phyloP scores from a whole-genome alignment of 2,888 invertebrate genomes.

The Kryphioiulus occultus region DNA sequence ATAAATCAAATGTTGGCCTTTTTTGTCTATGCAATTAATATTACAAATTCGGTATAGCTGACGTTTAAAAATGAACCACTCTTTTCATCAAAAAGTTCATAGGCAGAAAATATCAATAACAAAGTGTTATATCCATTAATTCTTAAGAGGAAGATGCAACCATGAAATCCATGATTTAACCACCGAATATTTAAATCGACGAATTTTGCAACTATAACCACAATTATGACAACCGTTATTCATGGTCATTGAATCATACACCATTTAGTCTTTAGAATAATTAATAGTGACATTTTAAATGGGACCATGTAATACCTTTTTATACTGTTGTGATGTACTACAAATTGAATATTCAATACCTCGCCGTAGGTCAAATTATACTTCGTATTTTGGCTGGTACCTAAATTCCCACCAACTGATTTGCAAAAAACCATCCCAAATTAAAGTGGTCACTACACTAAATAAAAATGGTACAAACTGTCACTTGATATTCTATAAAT shows the following conservation, averaged over 20 bases:
- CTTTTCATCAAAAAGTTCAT: too few species aligned
- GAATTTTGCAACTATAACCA: not conserved
- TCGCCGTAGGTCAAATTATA: not conserved
- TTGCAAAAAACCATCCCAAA: too few species aligned
- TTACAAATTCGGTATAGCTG: not conserved
- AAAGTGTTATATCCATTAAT: too few species aligned
- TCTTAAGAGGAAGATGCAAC: too few species aligned
- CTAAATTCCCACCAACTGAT: not conserved
- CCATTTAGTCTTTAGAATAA: not conserved
- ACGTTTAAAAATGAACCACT: too few species aligned
- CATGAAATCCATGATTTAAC: too few species aligned
- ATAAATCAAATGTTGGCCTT: not conserved
- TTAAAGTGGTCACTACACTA: too few species aligned
- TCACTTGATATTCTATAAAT: too few species aligned
- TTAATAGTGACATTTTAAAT: constrained; percentile 24
- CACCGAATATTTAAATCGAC: not conserved
- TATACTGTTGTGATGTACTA: constrained; percentile 7
- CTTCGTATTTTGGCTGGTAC: not conserved
- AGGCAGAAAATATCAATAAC: too few species aligned
- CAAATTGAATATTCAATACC: not conserved
- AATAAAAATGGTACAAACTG: too few species aligned
- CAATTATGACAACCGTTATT: not conserved
- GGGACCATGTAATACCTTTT: constrained; percentile 42
- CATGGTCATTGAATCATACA: not conserved
- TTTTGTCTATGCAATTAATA: not conserved